Percentiles rank a stretch among this genome's conserved stretches.
phyloP scores from a whole-genome alignment of 2,888 invertebrate genomes.

The Heliconius ethilla region DNA sequence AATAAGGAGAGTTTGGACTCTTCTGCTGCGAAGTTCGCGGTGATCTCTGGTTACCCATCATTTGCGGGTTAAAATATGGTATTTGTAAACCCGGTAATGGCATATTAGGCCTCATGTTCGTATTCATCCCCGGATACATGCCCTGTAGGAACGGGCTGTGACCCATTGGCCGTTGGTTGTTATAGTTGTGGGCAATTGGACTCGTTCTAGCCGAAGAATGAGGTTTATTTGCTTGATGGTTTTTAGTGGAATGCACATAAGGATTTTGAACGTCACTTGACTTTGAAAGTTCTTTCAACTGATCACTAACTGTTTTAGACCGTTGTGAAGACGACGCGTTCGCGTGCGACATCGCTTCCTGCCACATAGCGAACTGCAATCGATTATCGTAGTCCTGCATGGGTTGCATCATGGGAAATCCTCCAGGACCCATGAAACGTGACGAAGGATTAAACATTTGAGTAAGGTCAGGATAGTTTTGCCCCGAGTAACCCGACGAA shows the following conservation, averaged over 20 bases:
- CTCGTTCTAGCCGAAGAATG: constrained; percentile 78
- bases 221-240: constrained; percentile 62
- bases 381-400: constrained; percentile 79
- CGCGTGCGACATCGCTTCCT: constrained; percentile 84
- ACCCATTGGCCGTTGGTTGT: constrained; percentile 85
- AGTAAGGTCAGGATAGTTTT: constrained; percentile 76
- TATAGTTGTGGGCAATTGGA: constrained; percentile 74
- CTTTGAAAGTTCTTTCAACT: constrained; percentile 68
- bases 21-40: constrained; percentile 84
- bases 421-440: constrained; percentile 71
- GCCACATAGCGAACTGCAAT: constrained; percentile 85
- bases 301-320: constrained; percentile 62
- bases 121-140: constrained; percentile 71
- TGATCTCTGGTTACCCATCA: constrained; percentile 80
- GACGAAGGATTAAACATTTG: constrained; percentile 75
- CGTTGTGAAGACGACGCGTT: constrained; percentile 66
- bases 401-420: constrained; percentile 70
- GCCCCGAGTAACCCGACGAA: constrained; percentile 73
- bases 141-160: constrained; percentile 86
- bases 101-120: constrained; percentile 65
- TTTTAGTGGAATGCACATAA: constrained; percentile 73
- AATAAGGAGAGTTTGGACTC: constrained; percentile 74
- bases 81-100: constrained; percentile 70
- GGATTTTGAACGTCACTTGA: constrained; percentile 71
- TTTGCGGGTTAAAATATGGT: constrained; percentile 70